These are phyloP conservation scores for Nannoperca obscura DNA, from an alignment of 2,797 vertebrate species.

Conservation along the genomic window DNA sequence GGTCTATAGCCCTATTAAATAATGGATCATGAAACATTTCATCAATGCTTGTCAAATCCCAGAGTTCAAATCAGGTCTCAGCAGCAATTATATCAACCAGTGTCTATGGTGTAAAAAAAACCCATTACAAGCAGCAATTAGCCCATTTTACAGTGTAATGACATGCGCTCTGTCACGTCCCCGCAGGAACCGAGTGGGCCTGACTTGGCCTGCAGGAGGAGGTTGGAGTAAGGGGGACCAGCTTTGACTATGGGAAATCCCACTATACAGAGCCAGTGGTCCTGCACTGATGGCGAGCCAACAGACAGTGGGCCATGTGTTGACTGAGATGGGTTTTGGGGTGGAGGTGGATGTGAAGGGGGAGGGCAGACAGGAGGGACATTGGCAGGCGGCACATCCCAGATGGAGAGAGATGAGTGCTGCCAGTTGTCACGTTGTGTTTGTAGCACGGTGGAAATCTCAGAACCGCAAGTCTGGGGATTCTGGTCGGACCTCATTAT, in stretches of 20 bases:
- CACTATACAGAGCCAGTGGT: slow-evolving; percentile 11
- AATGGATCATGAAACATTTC: slow-evolving; percentile 11
- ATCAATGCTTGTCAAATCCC: slow-evolving; percentile 19
- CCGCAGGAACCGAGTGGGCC: slow-evolving; percentile 8
- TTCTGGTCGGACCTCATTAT: slow-evolving; percentile 72
- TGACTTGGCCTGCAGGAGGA: slow-evolving; percentile 16
- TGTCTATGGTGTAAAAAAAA: slow-evolving; percentile 12
- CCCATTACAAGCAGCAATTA: slow-evolving; percentile 39
- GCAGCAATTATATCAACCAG: slow-evolving; percentile 43
- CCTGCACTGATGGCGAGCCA: slow-evolving; percentile 50
- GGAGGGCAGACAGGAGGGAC: slow-evolving; percentile 32
- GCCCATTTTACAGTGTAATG: slow-evolving; percentile 12
- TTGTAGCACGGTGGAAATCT: slow-evolving; percentile 60
- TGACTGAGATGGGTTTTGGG: slow-evolving; percentile 51
- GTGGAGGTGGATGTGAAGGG: slow-evolving; percentile 24
- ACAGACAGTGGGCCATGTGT: slow-evolving; percentile 43
- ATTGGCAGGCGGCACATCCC: slow-evolving; percentile 52
- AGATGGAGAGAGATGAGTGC: slow-evolving; percentile 59
- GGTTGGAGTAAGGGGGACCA: slow-evolving; percentile 15
- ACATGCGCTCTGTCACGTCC: slow-evolving; percentile 68
- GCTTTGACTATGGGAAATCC: slow-evolving; percentile 51
- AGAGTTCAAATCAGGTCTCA: slow-evolving; percentile 16
- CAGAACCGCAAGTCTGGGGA: slow-evolving; percentile 59
- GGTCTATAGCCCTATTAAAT: not conserved
- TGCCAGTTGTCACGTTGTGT: slow-evolving; percentile 70